A percentile compares a stretch with the other conserved stretches of the same genome.
Conservation (phyloP, 2,113 vertebrate genomes). For the Tylochromis polylepis region DNA sequence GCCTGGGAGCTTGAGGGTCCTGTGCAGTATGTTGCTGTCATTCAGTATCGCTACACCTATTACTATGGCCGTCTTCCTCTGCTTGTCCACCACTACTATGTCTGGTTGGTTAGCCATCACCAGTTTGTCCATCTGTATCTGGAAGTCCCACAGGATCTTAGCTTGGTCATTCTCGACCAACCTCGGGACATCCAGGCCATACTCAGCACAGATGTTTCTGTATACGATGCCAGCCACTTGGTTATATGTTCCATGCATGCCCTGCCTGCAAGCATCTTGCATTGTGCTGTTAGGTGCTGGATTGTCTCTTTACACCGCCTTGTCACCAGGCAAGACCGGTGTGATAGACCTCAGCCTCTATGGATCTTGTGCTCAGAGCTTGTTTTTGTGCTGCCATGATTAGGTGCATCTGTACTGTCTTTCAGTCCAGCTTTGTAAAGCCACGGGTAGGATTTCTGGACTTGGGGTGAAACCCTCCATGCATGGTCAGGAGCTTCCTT, state of each 20-base stretch:
- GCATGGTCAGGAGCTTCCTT: background rate
- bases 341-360: background rate
- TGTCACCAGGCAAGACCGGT: no score
- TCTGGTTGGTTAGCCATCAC: background rate
- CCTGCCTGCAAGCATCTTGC: background rate
- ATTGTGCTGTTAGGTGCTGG: background rate
- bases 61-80: background rate
- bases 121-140: background rate
- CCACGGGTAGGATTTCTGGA: background rate
- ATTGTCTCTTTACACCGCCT: background rate
- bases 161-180: background rate
- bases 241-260: background rate
- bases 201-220: background rate
- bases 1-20: background rate
- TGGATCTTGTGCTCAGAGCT: background rate
- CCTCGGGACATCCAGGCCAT: background rate
- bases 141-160: background rate
- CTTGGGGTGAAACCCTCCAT: background rate
- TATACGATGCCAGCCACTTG: background rate
- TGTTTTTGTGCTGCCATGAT: background rate
- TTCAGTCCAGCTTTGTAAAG: background rate
- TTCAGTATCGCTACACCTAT: background rate
- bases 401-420: background rate
- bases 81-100: background rate
- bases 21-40: background rate